phyloP scores from a whole-genome alignment of 1,140 invertebrate genomes.

The Holotrichia oblita region DNA sequence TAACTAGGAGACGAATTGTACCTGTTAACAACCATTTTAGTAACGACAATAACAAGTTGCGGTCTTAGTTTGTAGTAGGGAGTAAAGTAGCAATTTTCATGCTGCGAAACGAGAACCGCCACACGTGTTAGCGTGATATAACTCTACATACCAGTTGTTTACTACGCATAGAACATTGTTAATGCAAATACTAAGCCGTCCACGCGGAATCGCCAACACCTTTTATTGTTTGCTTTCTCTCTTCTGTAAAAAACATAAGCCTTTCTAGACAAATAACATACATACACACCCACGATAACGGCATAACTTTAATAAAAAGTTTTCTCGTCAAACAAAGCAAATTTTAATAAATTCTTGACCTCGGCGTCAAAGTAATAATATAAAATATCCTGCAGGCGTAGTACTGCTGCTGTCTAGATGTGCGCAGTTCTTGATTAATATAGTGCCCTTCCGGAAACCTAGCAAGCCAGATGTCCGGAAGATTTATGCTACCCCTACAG shows the following conservation, averaged over 20 bases:
- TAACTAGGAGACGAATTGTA: no score
- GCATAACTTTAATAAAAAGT: constrained; percentile 32
- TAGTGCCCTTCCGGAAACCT: constrained; percentile 42
- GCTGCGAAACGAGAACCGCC: no score
- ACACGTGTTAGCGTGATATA: no score
- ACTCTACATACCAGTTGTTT: no score
- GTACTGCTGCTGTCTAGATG: constrained; percentile 32
- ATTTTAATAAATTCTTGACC: constrained; percentile 41
- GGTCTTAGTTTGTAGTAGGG: no score
- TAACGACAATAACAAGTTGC: no score
- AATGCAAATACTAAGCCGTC: no score
- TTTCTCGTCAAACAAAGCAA: constrained; percentile 35
- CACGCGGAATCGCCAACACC: not conserved
- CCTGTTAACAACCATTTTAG: no score
- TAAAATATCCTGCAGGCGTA: constrained; percentile 32
- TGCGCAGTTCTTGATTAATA: constrained; percentile 40
- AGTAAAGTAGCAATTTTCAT: no score
- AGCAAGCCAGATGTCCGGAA: constrained; percentile 40
- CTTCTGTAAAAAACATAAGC: not conserved
- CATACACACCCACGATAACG: not conserved
- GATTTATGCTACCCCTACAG: constrained; percentile 38
- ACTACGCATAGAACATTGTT: no score
- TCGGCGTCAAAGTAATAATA: constrained; percentile 35
- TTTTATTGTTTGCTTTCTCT: not conserved
- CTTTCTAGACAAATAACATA: not conserved